A percentile compares a stretch with the other conserved stretches of the same genome.
Evolutionary conservation across 2,113 vertebrate genomes (phyloP).

Genomic region (Donacobius atricapilla): DNA sequence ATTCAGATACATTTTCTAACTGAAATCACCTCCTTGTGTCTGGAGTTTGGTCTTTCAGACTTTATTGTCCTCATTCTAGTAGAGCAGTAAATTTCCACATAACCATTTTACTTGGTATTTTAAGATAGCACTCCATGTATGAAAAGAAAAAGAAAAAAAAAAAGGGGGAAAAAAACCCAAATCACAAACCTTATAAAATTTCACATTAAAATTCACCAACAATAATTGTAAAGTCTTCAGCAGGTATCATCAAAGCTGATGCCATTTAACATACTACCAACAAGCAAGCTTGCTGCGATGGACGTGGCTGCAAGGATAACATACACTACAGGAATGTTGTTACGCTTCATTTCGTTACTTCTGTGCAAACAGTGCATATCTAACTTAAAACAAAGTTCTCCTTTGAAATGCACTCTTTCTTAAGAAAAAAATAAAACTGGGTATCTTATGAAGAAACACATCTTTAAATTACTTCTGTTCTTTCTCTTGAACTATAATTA

Average conservation of each 20-base stretch:
- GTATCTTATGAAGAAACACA: constrained; percentile 12
- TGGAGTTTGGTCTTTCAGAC: not conserved
- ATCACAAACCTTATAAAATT: not conserved
- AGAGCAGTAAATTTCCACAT: not conserved
- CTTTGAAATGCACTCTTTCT: not conserved
- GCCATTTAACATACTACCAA: not conserved
- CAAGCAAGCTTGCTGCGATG: fast-evolving
- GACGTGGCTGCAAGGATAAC: not conserved
- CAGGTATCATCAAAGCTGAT: not conserved
- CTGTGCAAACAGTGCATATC: not conserved
- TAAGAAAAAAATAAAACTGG: not conserved
- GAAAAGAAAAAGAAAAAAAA: not conserved
- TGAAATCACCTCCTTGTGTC: not conserved
- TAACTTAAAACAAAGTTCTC: not conserved
- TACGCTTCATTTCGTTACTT: not conserved
- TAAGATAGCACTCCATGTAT: not conserved
- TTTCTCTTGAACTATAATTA: constrained; percentile 64
- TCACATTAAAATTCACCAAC: not conserved
- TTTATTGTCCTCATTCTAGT: not conserved
- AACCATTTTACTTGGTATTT: not conserved
- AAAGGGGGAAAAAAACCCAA: too few relatives aligned
- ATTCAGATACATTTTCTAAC: not conserved
- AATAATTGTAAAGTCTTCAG: not conserved
- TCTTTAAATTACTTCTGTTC: constrained; percentile 56
- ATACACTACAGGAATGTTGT: not conserved